phyloP scores from a whole-genome alignment of 2,797 vertebrate species.

The Danio kyathit region DNA sequence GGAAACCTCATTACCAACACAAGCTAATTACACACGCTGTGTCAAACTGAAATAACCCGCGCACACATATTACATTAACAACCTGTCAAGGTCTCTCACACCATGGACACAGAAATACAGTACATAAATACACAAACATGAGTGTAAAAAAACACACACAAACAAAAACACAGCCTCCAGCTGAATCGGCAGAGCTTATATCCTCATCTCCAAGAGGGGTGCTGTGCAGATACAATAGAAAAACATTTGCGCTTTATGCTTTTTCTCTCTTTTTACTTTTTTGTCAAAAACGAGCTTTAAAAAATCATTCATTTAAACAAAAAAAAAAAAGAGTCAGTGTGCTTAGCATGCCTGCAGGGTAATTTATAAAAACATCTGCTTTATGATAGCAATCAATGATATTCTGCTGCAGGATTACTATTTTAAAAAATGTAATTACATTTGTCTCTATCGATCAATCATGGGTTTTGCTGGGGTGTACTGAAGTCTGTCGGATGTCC shows the following conservation, averaged over 20 bases:
- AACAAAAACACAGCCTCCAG: constrained; percentile 19
- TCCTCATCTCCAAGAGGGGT: not conserved
- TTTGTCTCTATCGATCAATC: not conserved
- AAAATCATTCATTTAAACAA: not conserved
- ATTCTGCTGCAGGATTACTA: not conserved
- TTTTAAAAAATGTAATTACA: not conserved
- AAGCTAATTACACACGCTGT: constrained; percentile 37
- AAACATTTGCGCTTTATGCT: not conserved
- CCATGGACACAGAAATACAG: constrained; percentile 24
- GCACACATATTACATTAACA: constrained; percentile 42
- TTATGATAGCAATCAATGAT: not conserved
- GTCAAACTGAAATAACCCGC: constrained; percentile 28
- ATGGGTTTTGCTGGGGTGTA: not conserved
- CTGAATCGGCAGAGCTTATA: not conserved
- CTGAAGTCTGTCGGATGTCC: not conserved
- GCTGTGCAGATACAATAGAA: constrained; percentile 22
- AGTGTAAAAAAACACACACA: not conserved
- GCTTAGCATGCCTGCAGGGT: not conserved
- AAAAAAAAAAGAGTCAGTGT: not conserved
- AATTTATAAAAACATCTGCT: not conserved
- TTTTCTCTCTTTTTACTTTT: not conserved
- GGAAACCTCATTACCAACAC: constrained; percentile 47
- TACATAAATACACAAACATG: constrained; percentile 34
- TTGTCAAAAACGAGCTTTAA: constrained; percentile 6
- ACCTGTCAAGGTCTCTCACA: constrained; percentile 46